Conservation (phyloP, 2,797 vertebrate genomes). For the Tachyglossus aculeatus region DNA sequence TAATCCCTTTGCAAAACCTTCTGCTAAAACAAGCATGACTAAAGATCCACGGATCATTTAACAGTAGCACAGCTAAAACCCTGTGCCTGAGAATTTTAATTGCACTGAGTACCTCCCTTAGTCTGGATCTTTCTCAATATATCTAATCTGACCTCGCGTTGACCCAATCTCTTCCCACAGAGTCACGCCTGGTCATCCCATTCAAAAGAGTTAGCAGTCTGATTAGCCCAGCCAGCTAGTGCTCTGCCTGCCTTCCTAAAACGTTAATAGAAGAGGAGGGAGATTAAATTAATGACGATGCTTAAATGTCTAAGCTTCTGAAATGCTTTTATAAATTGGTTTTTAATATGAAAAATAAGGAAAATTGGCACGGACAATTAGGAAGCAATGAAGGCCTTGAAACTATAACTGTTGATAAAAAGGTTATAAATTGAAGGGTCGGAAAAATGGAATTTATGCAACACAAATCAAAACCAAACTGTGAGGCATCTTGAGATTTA, state of each 20-base stretch:
- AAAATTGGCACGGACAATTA: constrained; percentile 37
- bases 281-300: constrained; percentile 26
- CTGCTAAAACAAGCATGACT: not conserved
- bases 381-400: constrained; percentile 34
- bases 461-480: too few species aligned
- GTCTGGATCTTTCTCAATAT: not conserved
- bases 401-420: constrained; percentile 15
- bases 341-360: constrained; percentile 52
- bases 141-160: constrained; percentile 22
- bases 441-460: not conserved
- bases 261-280: constrained; percentile 25
- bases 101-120: not conserved
- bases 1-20: not conserved
- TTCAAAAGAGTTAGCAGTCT: constrained; percentile 38
- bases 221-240: constrained; percentile 14
- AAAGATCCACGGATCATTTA: not conserved
- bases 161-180: constrained; percentile 17
- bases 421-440: constrained; percentile 8
- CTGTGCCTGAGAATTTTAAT: not conserved
- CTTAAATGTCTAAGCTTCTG: constrained; percentile 19
- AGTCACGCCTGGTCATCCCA: constrained; percentile 23
- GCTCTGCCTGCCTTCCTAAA: constrained; percentile 6
- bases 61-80: not conserved
- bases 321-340: constrained; percentile 38
- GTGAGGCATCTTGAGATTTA: too few species aligned